Evolutionary conservation across 2,113 vertebrate species (phyloP), one percentile per base, ranked within the genome.

Genomic region (Gadus macrocephalus): DNA sequence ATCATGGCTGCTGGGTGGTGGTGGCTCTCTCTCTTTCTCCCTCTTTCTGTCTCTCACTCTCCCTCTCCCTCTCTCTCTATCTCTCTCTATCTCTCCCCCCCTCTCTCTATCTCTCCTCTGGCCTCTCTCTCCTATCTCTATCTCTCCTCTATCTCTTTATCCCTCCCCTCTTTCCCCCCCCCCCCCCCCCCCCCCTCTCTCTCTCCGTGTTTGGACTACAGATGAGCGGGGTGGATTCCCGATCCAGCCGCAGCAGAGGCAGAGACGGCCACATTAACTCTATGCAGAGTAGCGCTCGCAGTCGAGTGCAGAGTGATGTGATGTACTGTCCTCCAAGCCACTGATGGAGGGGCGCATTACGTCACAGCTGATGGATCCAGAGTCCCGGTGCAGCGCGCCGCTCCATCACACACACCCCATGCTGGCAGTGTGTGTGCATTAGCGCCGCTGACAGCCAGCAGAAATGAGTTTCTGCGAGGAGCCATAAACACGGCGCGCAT

Each of bases 361-460:
- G 78, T 89, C 86, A 87, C 88, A 79, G 82, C 80, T 82, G 85
- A 84, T 86, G 85, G 86, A 87, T 86, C 82, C 82, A 80, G 81
- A 79, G 78, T 72, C 83, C 77, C 77, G 71, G 72, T 78, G 87
- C 81, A 67, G 83, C 83, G 83, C 74, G 81, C 78, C 80, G 79
- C 83, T 84, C 81, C 86, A 89, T 89, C 84, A 86, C 78, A 73
- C 42, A 72, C 25, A 11, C 38, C 38, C 38, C 38, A 74, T 78
- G 79, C 86, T 83, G 86, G 83, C 86, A 86, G 78, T 78, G 75
- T 78, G 65, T 42, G 38, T 42, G 38, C 38, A 61, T 78, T 87
- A 83, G 79, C 16, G 38, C 22, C 83, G 83, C 83, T 79, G 82
- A 85, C 85, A 81, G 79, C 69, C 78, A 72, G 82, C 22, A 15